Percentiles rank a stretch among this genome's conserved stretches.
phyloP scores from a whole-genome alignment of 2,797 vertebrate species.

The Lithobates sylvaticus region DNA sequence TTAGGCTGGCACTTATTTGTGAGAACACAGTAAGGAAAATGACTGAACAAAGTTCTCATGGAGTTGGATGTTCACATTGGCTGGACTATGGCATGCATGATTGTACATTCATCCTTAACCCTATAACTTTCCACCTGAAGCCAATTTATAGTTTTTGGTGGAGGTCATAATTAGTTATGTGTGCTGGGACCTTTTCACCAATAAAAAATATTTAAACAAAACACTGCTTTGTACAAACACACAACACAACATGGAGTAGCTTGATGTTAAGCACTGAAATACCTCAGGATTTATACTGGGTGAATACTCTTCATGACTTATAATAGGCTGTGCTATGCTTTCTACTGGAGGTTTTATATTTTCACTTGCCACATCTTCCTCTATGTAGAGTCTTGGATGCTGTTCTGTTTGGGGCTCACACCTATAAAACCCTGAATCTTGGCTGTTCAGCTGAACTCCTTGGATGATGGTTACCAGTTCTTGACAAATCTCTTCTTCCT shows the following conservation, averaged over 20 bases:
- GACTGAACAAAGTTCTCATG: no score
- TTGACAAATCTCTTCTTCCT: constrained; percentile 75
- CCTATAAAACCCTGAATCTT: constrained; percentile 66
- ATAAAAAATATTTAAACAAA: constrained; percentile 10
- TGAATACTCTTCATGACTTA: constrained; percentile 72
- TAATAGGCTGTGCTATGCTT: constrained; percentile 67
- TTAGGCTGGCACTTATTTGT: no score
- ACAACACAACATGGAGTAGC: constrained; percentile 49
- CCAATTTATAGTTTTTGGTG: not conserved
- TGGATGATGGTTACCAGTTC: constrained; percentile 72
- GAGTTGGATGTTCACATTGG: no score
- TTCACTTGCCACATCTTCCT: constrained; percentile 78
- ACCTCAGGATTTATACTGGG: constrained; percentile 78
- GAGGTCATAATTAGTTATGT: no score
- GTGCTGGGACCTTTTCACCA: no score
- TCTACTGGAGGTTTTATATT: constrained; percentile 65
- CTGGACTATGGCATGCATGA: not conserved
- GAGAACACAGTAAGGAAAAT: no score
- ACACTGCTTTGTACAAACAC: constrained; percentile 20
- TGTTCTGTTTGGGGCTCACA: constrained; percentile 67
- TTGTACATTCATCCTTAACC: not conserved
- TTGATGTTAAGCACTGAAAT: constrained; percentile 69
- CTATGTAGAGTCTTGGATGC: constrained; percentile 84
- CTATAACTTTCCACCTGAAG: not conserved
- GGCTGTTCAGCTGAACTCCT: constrained; percentile 67